Percentiles rank a stretch among this genome's conserved stretches.
Evolutionary conservation across 2,888 invertebrate species (phyloP).

Genomic region (Phortica magna): DNA sequence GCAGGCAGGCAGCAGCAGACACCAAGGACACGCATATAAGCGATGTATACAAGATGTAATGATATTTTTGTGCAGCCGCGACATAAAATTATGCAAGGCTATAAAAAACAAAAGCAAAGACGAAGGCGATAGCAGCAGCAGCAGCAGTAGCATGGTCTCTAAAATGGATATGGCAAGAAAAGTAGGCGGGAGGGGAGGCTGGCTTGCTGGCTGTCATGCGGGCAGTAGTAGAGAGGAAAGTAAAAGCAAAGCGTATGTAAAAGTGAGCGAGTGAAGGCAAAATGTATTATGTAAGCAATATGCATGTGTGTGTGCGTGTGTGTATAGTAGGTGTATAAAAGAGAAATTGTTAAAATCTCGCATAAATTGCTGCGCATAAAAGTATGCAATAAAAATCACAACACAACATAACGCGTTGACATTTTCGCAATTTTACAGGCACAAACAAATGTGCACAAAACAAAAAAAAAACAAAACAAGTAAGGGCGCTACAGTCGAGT

Average conservation of each 20-base stretch:
- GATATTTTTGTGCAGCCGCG: constrained; percentile 19
- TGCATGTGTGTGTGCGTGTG: background rate
- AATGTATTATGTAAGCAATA: background rate
- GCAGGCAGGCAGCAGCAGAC: background rate
- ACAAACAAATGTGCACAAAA: background rate
- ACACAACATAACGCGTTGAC: constrained; percentile 54
- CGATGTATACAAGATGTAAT: constrained; percentile 31
- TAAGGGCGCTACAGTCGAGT: background rate
- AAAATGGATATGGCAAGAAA: constrained; percentile 26
- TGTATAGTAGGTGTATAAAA: constrained; percentile 30
- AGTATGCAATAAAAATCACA: constrained; percentile 71
- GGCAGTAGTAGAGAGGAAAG: too few species aligned
- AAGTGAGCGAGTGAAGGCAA: background rate
- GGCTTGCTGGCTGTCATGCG: background rate
- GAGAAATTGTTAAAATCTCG: constrained; percentile 61
- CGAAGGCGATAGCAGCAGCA: background rate
- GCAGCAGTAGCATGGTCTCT: constrained; percentile 55
- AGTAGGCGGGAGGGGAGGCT: background rate
- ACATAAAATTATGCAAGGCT: constrained; percentile 67
- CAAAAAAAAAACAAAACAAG: background rate
- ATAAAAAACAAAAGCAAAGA: constrained; percentile 41
- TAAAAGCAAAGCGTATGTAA: background rate
- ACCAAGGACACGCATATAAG: constrained; percentile 27
- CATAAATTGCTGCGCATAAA: constrained; percentile 64
- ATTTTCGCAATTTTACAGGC: constrained; percentile 11